Evolutionary conservation across 2,797 vertebrate genomes (phyloP).

Genomic region (Danio tinwini): DNA sequence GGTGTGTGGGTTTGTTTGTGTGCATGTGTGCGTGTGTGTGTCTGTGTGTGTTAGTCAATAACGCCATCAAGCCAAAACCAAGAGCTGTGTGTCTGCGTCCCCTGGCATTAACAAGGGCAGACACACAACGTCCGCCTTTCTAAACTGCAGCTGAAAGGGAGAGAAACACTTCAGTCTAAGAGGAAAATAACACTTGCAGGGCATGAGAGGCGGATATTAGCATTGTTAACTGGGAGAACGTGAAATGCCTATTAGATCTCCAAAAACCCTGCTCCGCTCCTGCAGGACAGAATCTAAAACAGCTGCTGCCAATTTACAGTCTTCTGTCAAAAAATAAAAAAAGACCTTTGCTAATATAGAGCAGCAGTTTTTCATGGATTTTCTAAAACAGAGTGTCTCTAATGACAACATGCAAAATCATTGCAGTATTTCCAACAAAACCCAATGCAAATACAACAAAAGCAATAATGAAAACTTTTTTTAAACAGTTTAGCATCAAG

Average conservation of each 20-base stretch:
- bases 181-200: constrained; percentile 19
- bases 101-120: constrained; percentile 27
- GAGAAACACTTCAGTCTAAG: constrained; percentile 1
- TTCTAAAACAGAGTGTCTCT: neutral
- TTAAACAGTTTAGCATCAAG: too few species aligned
- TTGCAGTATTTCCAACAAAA: too few species aligned
- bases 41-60: constrained; percentile 19
- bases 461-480: too few species aligned
- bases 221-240: neutral
- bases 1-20: constrained; percentile 9
- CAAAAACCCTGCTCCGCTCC: constrained; percentile 2
- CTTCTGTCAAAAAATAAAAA: neutral
- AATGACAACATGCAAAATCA: neutral
- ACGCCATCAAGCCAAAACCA: neutral
- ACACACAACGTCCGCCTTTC: constrained; percentile 10
- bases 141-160: constrained; percentile 30
- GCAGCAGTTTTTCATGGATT: neutral
- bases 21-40: constrained; percentile 14
- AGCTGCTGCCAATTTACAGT: neutral
- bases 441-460: too few species aligned
- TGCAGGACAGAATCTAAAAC: neutral
- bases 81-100: neutral
- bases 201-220: constrained; percentile 1
- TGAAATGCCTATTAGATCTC: neutral
- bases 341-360: neutral